Evolutionary conservation across 2,888 invertebrate genomes (phyloP), one percentile per base, ranked within the genome.

Genomic region (Trachelus iudaicus): DNA sequence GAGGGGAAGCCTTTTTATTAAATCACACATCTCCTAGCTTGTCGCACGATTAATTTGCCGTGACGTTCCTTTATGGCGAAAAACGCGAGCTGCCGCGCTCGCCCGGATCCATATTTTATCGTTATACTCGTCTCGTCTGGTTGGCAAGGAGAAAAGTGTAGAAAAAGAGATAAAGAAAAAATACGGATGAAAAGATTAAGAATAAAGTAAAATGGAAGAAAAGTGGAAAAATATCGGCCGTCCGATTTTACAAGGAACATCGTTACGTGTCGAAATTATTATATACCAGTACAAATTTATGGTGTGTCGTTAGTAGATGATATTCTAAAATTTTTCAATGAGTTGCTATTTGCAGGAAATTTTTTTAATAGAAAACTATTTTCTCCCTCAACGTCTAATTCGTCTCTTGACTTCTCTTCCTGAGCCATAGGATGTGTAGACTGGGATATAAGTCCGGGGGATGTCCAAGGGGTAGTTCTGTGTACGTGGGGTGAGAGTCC

Each of bases 1-100:
- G 74, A 76, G 75, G 80, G 40, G 69, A 75, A 76, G 76, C 79
- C 71, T 79, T 78, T 79, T 75, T 80, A 79, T 79, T 79, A 80
- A 81, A 77, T 75, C 77, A 75, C 75, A 76, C 77, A 71, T 79
- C 79, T 82, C 83, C 84, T 82, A 83, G 80, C 82, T 84, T 83
- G 85, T 85, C 89, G 87, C 82, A 83, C 89, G 86, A 89, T 90
- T 90, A 90, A 90, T 90, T 88, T 87, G 85, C 87, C 88, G 84
- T 88, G 87, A 88, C 89, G 85, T 85, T 85, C 86, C 87, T 88
- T 88, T 86, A 86, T 88, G 86, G 86, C 85, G 83, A 81, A 81
- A 83, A 81, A 71, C 71, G 71, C 31, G 71, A 71, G 71, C 71
- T 31, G 80, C 76, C 75, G 76, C 74, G 75, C 81, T 81, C 81